Percentiles rank a stretch among this genome's conserved stretches.
These are phyloP conservation scores for Peromyscus maniculatus DNA, from an alignment of 2,113 vertebrate species.

Conservation along the genomic window DNA sequence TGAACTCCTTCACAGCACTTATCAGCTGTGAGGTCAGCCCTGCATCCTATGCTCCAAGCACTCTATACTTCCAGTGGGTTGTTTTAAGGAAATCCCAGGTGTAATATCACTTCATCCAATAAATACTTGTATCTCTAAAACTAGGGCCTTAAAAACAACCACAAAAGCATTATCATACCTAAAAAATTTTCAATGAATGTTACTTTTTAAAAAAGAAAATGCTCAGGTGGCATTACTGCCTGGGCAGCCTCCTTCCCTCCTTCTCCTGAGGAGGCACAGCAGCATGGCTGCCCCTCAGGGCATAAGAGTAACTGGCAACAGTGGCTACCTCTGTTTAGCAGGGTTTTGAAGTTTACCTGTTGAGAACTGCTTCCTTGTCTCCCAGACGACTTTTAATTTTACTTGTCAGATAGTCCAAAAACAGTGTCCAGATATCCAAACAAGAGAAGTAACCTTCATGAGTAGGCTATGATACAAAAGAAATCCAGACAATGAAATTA, in stretches of 20 bases:
- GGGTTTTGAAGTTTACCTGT: constrained; percentile 89
- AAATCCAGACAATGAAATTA: constrained; percentile 80
- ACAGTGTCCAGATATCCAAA: constrained; percentile 98
- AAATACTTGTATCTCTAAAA: constrained; percentile 57
- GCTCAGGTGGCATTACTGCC: neutral
- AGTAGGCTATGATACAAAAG: constrained; percentile 91
- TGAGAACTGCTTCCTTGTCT: constrained; percentile 96
- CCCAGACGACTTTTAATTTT: constrained; percentile 97
- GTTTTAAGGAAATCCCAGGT: constrained; percentile 61
- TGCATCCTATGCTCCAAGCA: neutral
- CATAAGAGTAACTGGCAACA: constrained; percentile 33
- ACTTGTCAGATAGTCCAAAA: constrained; percentile 98
- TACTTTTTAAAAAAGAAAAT: constrained; percentile 26
- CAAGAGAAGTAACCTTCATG: constrained; percentile 99
- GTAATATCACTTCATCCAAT: neutral
- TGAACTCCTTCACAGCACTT: neutral
- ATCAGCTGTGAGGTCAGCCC: neutral
- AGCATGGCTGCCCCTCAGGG: neutral
- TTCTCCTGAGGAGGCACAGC: neutral
- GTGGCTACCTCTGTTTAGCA: neutral
- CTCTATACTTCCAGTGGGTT: neutral
- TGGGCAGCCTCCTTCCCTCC: neutral
- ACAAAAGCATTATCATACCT: neutral
- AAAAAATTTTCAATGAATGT: neutral
- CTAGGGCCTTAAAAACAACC: neutral